Conservation (phyloP, 2,113 vertebrate species). For the Centropristis striata region DNA sequence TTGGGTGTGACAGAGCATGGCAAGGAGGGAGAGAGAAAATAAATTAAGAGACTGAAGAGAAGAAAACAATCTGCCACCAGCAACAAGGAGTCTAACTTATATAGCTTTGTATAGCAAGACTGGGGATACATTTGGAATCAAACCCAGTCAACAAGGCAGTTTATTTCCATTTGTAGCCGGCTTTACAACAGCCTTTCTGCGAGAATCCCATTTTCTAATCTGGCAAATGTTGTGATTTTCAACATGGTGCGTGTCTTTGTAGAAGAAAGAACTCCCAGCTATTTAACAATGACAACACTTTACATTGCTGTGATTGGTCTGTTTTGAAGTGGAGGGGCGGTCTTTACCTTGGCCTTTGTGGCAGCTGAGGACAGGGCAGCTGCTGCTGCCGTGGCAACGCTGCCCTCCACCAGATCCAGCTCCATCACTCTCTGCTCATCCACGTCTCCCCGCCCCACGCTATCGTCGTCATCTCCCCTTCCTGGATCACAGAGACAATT, state of each 20-base stretch:
- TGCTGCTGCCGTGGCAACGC: slow-evolving; percentile 94
- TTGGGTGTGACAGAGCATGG: slow-evolving; percentile 14
- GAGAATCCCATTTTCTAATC: background rate
- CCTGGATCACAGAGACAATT: slow-evolving; percentile 64
- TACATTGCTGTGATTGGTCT: background rate
- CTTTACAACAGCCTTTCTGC: background rate
- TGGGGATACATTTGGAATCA: background rate
- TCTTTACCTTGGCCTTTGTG: slow-evolving; percentile 96
- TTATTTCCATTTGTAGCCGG: background rate
- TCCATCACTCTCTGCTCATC: slow-evolving; percentile 90
- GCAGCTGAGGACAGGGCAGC: slow-evolving; percentile 95
- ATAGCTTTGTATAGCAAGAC: background rate
- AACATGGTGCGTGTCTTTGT: slow-evolving; percentile 18
- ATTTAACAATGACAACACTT: slow-evolving; percentile 14
- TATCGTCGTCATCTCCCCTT: slow-evolving; percentile 89
- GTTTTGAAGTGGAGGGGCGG: background rate
- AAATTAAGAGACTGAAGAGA: slow-evolving; percentile 1
- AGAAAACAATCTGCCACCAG: slow-evolving; percentile 19
- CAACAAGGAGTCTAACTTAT: background rate
- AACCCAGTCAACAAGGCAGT: background rate
- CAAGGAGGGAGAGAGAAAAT: slow-evolving; percentile 1
- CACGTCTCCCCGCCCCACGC: slow-evolving; percentile 84
- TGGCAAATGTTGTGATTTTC: no score
- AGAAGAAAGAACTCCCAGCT: background rate
- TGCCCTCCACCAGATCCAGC: slow-evolving; percentile 92